phyloP scores from a whole-genome alignment of 2,888 invertebrate genomes.

The Callinectes sapidus region DNA sequence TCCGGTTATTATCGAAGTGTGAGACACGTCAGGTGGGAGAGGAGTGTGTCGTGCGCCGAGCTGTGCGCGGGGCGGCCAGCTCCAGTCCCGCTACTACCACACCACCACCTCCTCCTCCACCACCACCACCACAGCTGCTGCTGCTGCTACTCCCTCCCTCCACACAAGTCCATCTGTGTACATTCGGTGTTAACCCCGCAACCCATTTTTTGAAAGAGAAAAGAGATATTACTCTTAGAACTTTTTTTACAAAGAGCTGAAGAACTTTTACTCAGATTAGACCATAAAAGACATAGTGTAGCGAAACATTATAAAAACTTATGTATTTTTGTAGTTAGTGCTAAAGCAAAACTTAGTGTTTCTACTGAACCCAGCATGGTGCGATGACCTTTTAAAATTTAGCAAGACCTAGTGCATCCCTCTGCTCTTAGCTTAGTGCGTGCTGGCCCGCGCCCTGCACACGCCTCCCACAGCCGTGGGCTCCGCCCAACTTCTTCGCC shows the following conservation, averaged over 20 bases:
- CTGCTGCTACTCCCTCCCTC: constrained; percentile 41
- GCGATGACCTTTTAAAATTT: constrained; percentile 56
- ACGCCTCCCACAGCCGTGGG: neutral
- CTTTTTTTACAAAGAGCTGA: constrained; percentile 51
- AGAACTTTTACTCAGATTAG: constrained; percentile 42
- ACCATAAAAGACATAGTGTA: constrained; percentile 51
- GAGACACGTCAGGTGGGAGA: constrained; percentile 39
- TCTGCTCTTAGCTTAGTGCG: constrained; percentile 54
- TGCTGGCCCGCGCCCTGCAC: constrained; percentile 45
- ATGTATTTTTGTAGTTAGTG: constrained; percentile 53
- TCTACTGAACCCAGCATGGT: constrained; percentile 56
- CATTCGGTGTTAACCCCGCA: constrained; percentile 44
- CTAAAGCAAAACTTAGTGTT: constrained; percentile 47
- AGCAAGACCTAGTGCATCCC: constrained; percentile 55
- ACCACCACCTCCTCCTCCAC: constrained; percentile 29
- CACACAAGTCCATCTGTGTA: constrained; percentile 43
- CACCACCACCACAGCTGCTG: constrained; percentile 27
- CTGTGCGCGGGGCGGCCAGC: constrained; percentile 48
- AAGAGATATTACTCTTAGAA: constrained; percentile 41
- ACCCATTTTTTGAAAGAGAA: constrained; percentile 47
- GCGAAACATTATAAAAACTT: constrained; percentile 34
- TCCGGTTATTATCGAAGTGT: constrained; percentile 40
- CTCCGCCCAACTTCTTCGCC: constrained; percentile 39
- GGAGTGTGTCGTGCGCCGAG: constrained; percentile 51
- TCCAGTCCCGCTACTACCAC: constrained; percentile 41